Evolutionary conservation across 2,113 vertebrate genomes (phyloP).

Genomic region (Mus pahari): DNA sequence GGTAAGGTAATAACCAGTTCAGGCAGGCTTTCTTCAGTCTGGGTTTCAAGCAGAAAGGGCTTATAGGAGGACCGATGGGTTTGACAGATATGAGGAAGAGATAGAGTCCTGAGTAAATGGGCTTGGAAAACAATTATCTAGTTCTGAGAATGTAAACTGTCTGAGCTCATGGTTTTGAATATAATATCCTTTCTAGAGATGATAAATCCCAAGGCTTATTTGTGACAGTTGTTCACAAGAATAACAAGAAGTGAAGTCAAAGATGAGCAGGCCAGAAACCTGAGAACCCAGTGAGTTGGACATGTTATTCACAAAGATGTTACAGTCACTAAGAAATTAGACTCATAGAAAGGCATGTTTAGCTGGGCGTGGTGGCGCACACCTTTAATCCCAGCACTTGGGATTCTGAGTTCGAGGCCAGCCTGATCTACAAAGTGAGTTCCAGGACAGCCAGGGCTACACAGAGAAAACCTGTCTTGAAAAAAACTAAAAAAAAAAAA

Average conservation of each 20-base stretch:
- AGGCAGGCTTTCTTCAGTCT: background rate
- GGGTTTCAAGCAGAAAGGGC: background rate
- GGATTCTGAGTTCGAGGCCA: too few species aligned
- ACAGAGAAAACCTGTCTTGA: too few species aligned
- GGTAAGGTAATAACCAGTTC: background rate
- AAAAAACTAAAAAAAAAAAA: too few species aligned
- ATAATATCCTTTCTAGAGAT: background rate
- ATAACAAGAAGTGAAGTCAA: background rate
- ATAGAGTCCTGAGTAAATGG: background rate
- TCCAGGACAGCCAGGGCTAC: too few species aligned
- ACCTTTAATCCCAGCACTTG: too few species aligned
- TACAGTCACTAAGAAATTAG: background rate
- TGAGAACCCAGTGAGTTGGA: background rate
- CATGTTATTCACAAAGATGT: background rate
- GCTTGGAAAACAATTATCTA: background rate
- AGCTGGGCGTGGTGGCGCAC: too few species aligned
- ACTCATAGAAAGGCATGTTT: background rate
- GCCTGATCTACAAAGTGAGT: too few species aligned
- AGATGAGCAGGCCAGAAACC: background rate
- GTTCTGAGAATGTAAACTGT: background rate
- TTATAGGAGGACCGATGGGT: background rate
- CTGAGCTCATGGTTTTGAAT: constrained; percentile 1
- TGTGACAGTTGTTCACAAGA: background rate
- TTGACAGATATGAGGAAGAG: background rate
- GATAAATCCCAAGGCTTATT: background rate